Evolutionary conservation across 2,797 vertebrate species (phyloP), one percentile per base, ranked within the genome.

Genomic region (Acanthurus tractus): DNA sequence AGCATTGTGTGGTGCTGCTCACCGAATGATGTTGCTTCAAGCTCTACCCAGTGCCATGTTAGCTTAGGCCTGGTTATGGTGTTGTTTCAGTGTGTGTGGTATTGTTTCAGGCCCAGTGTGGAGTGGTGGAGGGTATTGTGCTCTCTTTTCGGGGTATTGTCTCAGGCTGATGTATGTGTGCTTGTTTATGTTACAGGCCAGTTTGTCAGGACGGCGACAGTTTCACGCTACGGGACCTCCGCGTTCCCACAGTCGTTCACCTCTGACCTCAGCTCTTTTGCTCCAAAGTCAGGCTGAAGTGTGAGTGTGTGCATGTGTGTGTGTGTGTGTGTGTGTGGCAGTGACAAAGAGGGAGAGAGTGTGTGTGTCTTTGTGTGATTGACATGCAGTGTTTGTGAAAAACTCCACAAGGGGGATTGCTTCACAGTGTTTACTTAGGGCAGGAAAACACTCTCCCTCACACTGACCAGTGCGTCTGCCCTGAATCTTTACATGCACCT

Each of bases 141-240:
- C 82, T 61, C 74, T 79, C 86, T 74, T 81, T 83, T 84, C 42
- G 70, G 84, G 74, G 61, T 78, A 88, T 91, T 91, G 92, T 93
- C 84, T 80, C 46, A 6, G 58, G 23, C 77, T 68, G 82, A 88
- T 89, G 81, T 91, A 77, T 89, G 84, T 52, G 74, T 73, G 74
- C 76, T 70, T 93, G 91, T 92, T 93, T 93, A 91, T 92, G 81
- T 92, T 87, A 80, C 84, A 57, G 88, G 77, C 79, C 81, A 83
- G 85, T 92, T 92, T 91, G 89, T 94, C 90, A 93, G 85, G 82
- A 90, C 50, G 52, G 76, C 75, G 89, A 93, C 90, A 88, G 87
- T 82, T 88, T 88, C 72, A 84, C 44, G 62, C 87, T 76, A 67
- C 54, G 20, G 76, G 87, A 88, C 89, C 78, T 74, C 73, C 1